Base-by-base conservation (phyloP, 2,888 invertebrate species). In the Leptura quadrifasciata region DNA sequence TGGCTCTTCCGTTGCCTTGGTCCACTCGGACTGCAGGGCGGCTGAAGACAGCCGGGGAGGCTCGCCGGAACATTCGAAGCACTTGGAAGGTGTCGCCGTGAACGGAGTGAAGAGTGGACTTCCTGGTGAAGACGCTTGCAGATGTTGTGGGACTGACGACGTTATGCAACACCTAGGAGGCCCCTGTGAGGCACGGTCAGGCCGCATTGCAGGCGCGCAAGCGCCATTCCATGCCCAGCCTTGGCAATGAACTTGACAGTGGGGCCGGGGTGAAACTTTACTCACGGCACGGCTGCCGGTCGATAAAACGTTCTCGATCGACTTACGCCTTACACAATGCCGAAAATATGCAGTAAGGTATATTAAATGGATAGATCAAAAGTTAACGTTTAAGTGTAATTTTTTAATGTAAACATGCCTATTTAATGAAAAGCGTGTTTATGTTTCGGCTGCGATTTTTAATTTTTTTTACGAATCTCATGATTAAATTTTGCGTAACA, bases 161-260 rank as follows among this genome's bases (percentile, higher is more conserved):
- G 83, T 87, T 86, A 86, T 85, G 87, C 86, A 86, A 87, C 83
- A 84, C 54, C 71, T 64, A 68, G 65, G 85, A 85, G 85, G 84
- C 81, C 74, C 72, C 75, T 64, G 68, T 17, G 72, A 77, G 81
- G 79, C 85, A 80, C 82, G 82, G 76, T 81, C 86, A 84, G 85
- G 91, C 92, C 92, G 93, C 93, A 93, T 90, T 92, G 93, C 92
- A 91, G 84, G 78, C 76, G 85, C 87, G 87, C 88, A 84, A 91
- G 89, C 88, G 91, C 92, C 92, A 92, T 92, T 91, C 91, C 91
- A 91, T 90, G 92, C 90, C 91, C 92, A 93, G 93, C 94, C 94
- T 94, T 94, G 94, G 93, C 94, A 94, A 93, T 94, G 94, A 94
- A 94, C 94, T 94, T 94, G 94, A 93, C 93, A 81, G 73, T 79